phyloP scores from a whole-genome alignment of 2,113 vertebrate genomes.

The Anas platyrhynchos region DNA sequence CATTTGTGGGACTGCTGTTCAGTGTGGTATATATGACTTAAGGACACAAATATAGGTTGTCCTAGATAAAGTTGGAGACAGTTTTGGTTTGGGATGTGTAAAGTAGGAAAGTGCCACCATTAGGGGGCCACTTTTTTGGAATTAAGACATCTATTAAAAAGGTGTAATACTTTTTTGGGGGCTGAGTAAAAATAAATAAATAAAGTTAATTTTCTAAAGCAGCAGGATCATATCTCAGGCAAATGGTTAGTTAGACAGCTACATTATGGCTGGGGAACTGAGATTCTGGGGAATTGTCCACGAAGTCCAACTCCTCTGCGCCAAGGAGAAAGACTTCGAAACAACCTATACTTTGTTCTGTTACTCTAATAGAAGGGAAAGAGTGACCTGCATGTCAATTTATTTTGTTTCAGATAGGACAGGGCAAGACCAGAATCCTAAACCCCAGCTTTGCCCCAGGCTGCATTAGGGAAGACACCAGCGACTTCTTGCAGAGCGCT shows the following conservation, averaged over 20 bases:
- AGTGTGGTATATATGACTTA: neutral
- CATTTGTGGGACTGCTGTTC: neutral
- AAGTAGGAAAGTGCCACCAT: neutral
- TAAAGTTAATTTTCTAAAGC: neutral
- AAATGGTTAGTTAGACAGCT: neutral
- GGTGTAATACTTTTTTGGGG: neutral
- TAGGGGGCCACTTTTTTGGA: neutral
- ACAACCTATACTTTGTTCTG: neutral
- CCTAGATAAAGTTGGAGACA: neutral
- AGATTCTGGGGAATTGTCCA: neutral
- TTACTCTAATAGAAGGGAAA: neutral
- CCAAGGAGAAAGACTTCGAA: neutral
- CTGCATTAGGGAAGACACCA: rapidly evolving
- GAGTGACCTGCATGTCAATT: neutral
- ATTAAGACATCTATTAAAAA: neutral
- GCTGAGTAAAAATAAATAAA: neutral
- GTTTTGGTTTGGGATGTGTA: neutral
- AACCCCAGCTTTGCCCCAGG: neutral
- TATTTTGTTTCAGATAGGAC: neutral
- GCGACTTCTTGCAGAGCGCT: rapidly evolving
- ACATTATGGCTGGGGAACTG: neutral
- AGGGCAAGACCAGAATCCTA: neutral
- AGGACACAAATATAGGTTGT: neutral
- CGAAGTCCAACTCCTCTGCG: neutral
- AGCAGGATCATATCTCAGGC: neutral